Conservation (phyloP, 2,113 vertebrate genomes). For the Charadrius vociferus region DNA sequence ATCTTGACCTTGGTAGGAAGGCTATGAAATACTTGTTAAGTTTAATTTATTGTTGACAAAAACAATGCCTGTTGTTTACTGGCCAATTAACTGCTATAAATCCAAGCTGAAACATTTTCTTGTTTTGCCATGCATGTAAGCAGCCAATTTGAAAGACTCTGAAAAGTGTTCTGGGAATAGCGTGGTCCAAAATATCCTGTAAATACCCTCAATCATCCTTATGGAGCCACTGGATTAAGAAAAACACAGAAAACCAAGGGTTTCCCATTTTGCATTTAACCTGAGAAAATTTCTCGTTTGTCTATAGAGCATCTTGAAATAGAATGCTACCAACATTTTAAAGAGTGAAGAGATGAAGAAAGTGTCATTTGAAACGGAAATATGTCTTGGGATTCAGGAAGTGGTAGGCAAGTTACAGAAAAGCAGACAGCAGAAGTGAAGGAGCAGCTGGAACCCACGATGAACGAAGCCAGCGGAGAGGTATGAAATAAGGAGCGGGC, state of each 20-base stretch:
- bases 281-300: background rate
- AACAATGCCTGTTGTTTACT: background rate
- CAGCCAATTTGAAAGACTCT: background rate
- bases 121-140: background rate
- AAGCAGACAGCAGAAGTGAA: background rate
- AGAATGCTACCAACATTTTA: background rate
- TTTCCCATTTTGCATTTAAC: background rate
- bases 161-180: background rate
- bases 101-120: background rate
- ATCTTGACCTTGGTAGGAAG: background rate
- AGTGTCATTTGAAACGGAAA: background rate
- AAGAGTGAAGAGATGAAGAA: background rate
- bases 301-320: background rate
- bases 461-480: background rate
- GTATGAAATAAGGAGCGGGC: background rate
- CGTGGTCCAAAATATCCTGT: background rate
- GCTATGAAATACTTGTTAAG: background rate
- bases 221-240: background rate
- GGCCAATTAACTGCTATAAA: background rate
- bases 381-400: background rate
- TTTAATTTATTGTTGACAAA: background rate
- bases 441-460: background rate
- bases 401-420: background rate
- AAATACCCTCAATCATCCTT: background rate
- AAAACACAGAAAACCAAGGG: background rate